Evolutionary conservation across 2,113 vertebrate genomes (phyloP), one percentile per base, ranked within the genome.

Genomic region (Gasterosteus nipponicus): DNA sequence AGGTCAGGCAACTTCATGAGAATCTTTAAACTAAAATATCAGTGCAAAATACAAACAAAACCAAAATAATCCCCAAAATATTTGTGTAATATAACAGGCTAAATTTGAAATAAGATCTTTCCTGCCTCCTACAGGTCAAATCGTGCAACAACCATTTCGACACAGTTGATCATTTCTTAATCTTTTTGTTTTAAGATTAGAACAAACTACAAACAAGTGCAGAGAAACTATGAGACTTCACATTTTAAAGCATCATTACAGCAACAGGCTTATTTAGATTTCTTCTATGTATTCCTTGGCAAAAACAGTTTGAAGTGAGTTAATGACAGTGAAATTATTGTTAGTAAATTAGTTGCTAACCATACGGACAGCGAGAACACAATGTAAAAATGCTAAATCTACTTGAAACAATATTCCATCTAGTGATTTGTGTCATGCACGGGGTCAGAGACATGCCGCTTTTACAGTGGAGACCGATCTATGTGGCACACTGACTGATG

Each of bases 41-140:
- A 74, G 81, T 91, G 82, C 78, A 89, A 86, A 83, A 26, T 69
- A 44, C 63, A 70, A 72, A 72, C 41, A 56, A 39, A 73, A 67
- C 12, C 9, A 29, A 66, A 42, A 22, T 54, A 42, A 33, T 33
- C 33, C 33, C 33, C 61, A 67, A 73, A 60, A 38, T 29, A 41
- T 18, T 18, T 15, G 5, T 68, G 8, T 29, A 9, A 29, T 73
- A 47, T 18, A 77, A 84, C 3, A 68, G 10, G n/a, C 1, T 26
- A 12, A 54, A 56, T 29, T 47, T 29, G 10, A 73, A 15, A 53
- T 49, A 19, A 14, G 8, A 15, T 78, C 61, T 58, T 3, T 85
- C 63, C 49, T 82, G 89, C 88, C 89, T 82, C 59, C 91, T 89
- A 51, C 42, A 67, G 88, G 70, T 77, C 12, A 3, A 65, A 47